Evolutionary conservation across 2,113 vertebrate genomes (phyloP), one percentile per base, ranked within the genome.

Genomic region (Osmerus mordax): DNA sequence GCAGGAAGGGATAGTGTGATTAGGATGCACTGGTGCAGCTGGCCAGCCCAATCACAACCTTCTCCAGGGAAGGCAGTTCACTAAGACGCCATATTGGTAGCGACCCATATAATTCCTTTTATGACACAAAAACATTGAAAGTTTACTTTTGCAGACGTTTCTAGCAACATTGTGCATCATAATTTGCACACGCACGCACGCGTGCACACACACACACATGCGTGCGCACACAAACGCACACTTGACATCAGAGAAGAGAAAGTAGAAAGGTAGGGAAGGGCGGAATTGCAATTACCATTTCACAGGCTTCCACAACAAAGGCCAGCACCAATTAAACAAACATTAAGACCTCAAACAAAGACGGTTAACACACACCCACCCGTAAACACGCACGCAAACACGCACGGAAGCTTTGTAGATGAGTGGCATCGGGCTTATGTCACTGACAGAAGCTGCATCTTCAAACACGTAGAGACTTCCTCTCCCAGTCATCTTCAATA

Each of bases 231-330:
- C 23, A 53, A 16, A 21, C 18, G 29, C 21, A 41, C 64, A 15
- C 13, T 12, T 0, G 51, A 54, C 78, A 83, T 82, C 82, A 90
- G 81, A 88, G 78, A 32, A 9, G 36, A 81, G 41, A 47, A 47
- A 47, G 9, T 47, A 11, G 8, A 47, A 41, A 23, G 36, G 51
- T 67, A 68, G 75, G 75, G 74, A 28, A 64, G 51, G 75, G 75
- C 77, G 68, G 62, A 68, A 86, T 81, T 80, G 83, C 83, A 91
- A 92, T 93, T 91, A 91, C 85, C 85, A 85, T 85, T 83, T 90
- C 85, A 87, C 87, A 89, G 90, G 78, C 87, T 87, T 81, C 87
- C 88, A 77, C 76, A 86, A 88, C 80, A 86, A 90, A 90, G 88
- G 84, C 78, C 56, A 84, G 78, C 74, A 67, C 78, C 83, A 86